Evolutionary conservation across 1,140 invertebrate species (phyloP), one percentile per base, ranked within the genome.

Genomic region (Wasmannia auropunctata): DNA sequence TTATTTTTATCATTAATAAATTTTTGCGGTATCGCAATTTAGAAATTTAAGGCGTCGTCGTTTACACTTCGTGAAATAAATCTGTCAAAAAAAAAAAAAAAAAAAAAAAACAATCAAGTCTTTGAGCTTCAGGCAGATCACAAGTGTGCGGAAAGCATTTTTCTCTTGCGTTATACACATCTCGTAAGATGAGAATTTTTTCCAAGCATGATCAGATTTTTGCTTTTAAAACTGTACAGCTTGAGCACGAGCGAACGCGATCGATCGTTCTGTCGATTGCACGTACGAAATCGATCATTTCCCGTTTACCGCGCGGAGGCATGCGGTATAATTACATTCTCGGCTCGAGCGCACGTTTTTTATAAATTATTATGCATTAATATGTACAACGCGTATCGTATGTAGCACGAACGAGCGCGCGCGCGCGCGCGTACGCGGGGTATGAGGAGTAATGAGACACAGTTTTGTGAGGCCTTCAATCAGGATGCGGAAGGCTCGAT

Each of bases 401-500:
- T 54, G 19, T 34, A 22, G 65, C 86, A 31, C 28, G 31, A 65
- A 46, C n/a, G 43, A 70, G 65, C 58, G 56, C 56, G 74, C 37
- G 22, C 46, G 40, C 43, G 65, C 58, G 56, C 56, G 74, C 37
- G 22, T 34, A 49, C 43, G 58, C 19, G 31, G 25, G 74, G 37
- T 46, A 72, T 74, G 25, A 80, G 62, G 19, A 74, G n/a, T n/a
- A n/a, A 56, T 62, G 37, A 28, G 40, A n/a, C 31, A 70, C 37
- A 25, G 51, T 37, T 43, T 51, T 74, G 54, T 46, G n/a, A n/a
- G n/a, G 79, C 19, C 25, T 40, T 77, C 51, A 70, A 91, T 93
- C 91, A 94, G 19, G 90, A 92, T 11, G 90, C 89, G 14, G 83
- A 81, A 1, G 70, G 62, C 31, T 90, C 87, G 11, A 65, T 77